These are phyloP conservation scores for Lophotis ruficrista DNA, from an alignment of 2,113 vertebrate genomes.

Conservation along the genomic window DNA sequence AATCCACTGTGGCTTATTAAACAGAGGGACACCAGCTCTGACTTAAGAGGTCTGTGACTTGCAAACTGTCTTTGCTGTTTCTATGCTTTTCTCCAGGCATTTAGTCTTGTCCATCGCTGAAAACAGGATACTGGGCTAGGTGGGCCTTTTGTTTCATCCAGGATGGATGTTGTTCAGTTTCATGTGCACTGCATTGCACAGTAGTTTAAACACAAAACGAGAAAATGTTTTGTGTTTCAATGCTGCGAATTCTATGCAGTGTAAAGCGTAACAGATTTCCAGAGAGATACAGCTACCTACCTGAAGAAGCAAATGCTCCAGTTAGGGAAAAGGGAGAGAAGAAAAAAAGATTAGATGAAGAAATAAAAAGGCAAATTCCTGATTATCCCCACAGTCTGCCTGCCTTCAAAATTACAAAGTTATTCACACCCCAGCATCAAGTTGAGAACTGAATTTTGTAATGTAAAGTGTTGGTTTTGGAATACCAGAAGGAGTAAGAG, in stretches of 20 bases:
- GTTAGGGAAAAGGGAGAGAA: not conserved
- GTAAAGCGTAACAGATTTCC: not conserved
- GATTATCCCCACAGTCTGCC: not conserved
- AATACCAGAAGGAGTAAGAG: not conserved
- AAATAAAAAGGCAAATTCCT: not conserved
- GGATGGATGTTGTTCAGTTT: not conserved
- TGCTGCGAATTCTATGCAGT: not conserved
- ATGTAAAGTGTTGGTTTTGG: not conserved
- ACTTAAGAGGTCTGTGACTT: not conserved
- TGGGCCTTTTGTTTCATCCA: not conserved
- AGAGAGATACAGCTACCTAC: not conserved
- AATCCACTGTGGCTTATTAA: not conserved
- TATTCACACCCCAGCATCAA: not conserved
- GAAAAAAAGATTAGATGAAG: not conserved
- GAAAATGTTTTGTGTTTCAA: rapidly evolving
- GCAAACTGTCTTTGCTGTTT: not conserved
- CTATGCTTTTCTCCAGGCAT: not conserved
- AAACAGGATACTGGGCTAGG: not conserved
- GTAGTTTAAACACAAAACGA: not conserved
- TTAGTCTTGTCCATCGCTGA: not conserved
- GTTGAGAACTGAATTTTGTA: not conserved
- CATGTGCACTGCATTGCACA: not conserved
- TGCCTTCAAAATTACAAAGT: not conserved
- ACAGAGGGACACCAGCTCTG: not conserved
- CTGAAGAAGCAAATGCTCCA: not conserved